phyloP scores from a whole-genome alignment of 2,113 vertebrate genomes.

The Corythaixoides concolor region DNA sequence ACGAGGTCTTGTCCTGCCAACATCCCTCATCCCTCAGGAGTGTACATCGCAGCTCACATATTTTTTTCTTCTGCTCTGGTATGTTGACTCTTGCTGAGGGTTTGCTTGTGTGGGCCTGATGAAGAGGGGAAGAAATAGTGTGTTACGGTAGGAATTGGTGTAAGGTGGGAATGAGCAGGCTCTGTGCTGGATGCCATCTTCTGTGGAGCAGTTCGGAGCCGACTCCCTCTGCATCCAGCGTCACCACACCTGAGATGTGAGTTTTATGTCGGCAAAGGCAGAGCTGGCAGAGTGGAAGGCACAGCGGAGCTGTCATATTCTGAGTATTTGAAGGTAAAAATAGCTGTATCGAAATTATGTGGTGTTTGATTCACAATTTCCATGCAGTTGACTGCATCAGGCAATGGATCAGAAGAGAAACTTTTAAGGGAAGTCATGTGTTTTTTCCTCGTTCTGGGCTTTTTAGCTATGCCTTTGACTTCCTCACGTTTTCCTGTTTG shows the following conservation, averaged over 20 bases:
- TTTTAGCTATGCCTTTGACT: background rate
- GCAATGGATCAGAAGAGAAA: background rate
- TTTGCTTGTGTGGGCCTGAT: fast-evolving
- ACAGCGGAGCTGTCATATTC: background rate
- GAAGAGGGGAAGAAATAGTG: background rate
- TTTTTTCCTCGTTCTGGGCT: background rate
- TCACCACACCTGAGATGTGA: background rate
- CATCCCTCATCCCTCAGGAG: background rate
- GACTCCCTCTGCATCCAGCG: background rate
- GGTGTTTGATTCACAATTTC: background rate
- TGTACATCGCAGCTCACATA: background rate
- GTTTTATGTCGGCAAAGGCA: background rate
- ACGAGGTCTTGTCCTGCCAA: background rate
- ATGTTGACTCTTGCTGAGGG: background rate
- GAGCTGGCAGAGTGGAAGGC: background rate
- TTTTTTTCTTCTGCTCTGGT: too few species aligned
- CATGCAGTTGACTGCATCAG: background rate
- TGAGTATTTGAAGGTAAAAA: background rate
- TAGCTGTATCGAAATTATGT: background rate
- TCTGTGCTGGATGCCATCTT: background rate
- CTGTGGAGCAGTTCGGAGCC: background rate
- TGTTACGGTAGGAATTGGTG: fast-evolving
- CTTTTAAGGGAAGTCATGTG: fast-evolving
- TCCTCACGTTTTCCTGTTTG: background rate
- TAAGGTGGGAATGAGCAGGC: background rate